A percentile compares a stretch with the other conserved stretches of the same genome.
Conservation (phyloP, 2,113 vertebrate genomes). For the Ptilorrhoa leucosticta region DNA sequence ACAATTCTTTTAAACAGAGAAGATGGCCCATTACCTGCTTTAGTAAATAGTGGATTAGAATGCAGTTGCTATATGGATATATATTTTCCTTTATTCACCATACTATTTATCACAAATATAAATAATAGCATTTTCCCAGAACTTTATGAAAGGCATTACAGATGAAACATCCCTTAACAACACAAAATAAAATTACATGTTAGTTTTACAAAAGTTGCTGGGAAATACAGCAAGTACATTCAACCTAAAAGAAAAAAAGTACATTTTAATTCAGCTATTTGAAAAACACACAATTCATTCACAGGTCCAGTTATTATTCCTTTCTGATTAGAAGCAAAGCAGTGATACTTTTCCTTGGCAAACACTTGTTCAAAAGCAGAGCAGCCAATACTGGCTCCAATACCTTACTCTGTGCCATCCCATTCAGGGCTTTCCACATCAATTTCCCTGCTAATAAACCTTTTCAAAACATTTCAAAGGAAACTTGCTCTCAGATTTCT, state of each 20-base stretch:
- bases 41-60: background rate
- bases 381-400: background rate
- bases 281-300: background rate
- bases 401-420: background rate
- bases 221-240: background rate
- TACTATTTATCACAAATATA: background rate
- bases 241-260: background rate
- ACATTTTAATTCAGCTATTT: background rate
- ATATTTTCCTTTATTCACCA: background rate
- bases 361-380: background rate
- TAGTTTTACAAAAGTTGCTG: background rate
- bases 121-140: background rate
- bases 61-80: background rate
- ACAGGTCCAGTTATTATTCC: background rate
- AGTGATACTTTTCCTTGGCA: background rate
- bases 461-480: constrained; percentile 17
- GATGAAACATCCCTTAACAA: background rate
- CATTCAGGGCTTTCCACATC: background rate
- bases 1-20: background rate
- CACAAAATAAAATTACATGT: background rate
- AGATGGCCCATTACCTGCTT: background rate
- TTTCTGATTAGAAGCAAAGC: background rate
- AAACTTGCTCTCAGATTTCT: constrained; percentile 19
- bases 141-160: background rate
- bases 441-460: constrained; percentile 8